Evolutionary conservation across 2,113 vertebrate genomes (phyloP).

Genomic region (Chloebia gouldiae): DNA sequence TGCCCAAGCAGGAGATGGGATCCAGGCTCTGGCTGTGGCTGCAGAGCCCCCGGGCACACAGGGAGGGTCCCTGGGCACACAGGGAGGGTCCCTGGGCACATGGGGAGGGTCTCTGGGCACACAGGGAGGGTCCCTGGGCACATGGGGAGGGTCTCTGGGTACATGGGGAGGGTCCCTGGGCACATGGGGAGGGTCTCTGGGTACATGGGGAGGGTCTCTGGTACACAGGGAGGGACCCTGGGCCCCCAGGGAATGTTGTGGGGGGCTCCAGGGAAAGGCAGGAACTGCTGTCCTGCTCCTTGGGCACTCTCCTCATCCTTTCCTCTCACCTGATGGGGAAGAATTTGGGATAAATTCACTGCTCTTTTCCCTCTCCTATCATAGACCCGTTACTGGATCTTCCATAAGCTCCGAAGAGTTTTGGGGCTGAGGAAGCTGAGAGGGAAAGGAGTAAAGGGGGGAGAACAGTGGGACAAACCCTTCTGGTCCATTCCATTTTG

Average conservation of each 20-base stretch:
- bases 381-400: background rate
- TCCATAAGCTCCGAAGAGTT: slow-evolving; percentile 1
- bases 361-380: background rate
- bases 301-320: background rate
- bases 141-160: background rate
- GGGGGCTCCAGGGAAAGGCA: background rate
- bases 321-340: background rate
- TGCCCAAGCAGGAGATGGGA: background rate
- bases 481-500: slow-evolving; percentile 55
- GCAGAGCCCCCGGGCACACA: background rate
- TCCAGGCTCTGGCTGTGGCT: background rate
- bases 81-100: background rate
- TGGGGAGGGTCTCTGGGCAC: background rate
- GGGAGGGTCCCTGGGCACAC: background rate
- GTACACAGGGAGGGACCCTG: too few species aligned
- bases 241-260: background rate
- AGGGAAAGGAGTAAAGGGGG: background rate
- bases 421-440: background rate
- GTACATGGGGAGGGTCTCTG: background rate
- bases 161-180: background rate
- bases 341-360: background rate
- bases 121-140: background rate
- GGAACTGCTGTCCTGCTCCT: background rate
- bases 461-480: slow-evolving; percentile 60
- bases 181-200: background rate